Conservation (phyloP, 23 tunicate species). For the Oikopleura dioica region DNA sequence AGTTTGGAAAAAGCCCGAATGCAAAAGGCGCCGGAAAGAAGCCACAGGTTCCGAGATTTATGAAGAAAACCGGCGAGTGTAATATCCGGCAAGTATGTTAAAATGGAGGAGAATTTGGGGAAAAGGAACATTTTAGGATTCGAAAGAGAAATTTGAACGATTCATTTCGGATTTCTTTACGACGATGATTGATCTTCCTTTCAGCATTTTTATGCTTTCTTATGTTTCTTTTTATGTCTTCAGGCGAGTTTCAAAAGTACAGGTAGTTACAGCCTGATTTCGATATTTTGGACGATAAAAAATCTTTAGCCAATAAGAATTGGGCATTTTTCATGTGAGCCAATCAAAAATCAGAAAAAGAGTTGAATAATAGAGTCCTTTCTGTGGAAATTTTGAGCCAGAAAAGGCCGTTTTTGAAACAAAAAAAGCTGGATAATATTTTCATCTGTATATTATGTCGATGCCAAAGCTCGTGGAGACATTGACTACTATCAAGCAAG, state of each 20-base stretch:
- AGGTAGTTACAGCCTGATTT: no score
- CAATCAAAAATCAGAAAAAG: no score
- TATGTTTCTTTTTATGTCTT: not conserved
- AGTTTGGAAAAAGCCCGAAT: no score
- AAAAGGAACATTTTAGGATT: no score
- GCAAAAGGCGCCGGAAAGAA: not conserved
- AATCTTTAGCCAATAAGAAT: no score
- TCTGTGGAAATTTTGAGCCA: no score
- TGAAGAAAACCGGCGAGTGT: conserved; percentile 5
- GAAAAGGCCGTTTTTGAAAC: no score
- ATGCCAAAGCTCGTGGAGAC: conserved; percentile 9
- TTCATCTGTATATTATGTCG: not conserved
- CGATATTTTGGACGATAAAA: no score
- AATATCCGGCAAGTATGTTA: conserved; percentile 12
- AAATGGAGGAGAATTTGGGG: no score
- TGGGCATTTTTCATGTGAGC: no score
- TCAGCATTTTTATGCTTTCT: not conserved
- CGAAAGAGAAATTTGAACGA: conserved; percentile 11
- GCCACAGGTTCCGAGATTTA: conserved; percentile 2
- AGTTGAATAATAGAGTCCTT: no score
- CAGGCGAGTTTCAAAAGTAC: no score
- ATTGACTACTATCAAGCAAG: not conserved
- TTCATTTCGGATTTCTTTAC: conserved; percentile 9
- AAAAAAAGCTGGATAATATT: conserved; percentile 6
- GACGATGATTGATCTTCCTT: not conserved